A percentile compares a stretch with the other conserved stretches of the same genome.
phyloP scores from a whole-genome alignment of 2,797 vertebrate genomes.

The Taeniopygia guttata region DNA sequence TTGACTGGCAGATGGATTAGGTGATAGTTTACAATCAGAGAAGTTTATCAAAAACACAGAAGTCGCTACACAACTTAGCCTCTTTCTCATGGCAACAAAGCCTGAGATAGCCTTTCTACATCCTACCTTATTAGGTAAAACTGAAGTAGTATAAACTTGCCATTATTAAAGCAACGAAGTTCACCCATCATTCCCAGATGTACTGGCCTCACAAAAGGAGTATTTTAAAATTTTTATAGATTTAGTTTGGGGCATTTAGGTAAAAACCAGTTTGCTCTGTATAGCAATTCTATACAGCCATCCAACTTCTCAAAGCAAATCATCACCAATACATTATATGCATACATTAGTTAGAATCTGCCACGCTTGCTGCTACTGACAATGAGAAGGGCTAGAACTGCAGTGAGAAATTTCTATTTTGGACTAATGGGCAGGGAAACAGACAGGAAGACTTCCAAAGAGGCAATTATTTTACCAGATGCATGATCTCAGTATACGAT shows the following conservation, averaged over 20 bases:
- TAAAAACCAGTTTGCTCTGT: neutral
- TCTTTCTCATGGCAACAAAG: neutral
- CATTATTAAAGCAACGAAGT: neutral
- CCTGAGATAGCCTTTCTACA: neutral
- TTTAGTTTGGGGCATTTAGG: neutral
- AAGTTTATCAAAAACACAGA: neutral
- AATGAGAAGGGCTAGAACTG: neutral
- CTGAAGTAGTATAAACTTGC: neutral
- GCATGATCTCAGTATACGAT: neutral
- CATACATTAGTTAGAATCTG: neutral
- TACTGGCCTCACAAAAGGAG: fast-evolving
- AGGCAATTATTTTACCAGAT: neutral
- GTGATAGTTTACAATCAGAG: neutral
- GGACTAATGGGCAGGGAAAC: neutral
- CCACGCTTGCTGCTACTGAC: neutral
- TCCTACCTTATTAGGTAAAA: neutral
- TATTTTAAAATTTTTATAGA: neutral
- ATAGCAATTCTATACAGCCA: neutral
- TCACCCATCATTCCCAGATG: neutral
- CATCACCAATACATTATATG: neutral
- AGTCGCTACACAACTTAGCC: neutral
- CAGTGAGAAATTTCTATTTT: neutral
- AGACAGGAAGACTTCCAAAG: neutral
- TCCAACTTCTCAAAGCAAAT: neutral
- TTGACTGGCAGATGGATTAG: neutral